Base-by-base conservation (phyloP, 1,140 invertebrate genomes). In the Diploscapter pachys region DNA sequence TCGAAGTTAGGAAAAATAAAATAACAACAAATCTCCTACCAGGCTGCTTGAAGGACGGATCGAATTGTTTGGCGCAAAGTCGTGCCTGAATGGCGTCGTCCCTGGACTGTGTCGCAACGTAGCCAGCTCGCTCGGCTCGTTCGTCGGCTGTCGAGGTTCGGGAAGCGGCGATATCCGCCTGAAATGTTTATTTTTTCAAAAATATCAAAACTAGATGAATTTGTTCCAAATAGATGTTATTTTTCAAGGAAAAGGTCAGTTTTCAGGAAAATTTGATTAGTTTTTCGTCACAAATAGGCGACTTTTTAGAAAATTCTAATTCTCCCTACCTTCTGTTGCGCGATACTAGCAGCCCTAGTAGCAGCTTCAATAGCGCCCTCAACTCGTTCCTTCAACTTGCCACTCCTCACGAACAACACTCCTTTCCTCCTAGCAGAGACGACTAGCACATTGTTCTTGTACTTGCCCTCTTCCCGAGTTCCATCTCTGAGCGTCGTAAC, bases 401-500 rank as follows among this genome's bases (percentile, higher is more conserved):
- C 92, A 59, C 94, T 96, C 81, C 96, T 90, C 86, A 99, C 94
- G 66, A 98, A 90, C 88, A 99, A 97, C 82, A 99, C 89, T 87
- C 97, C 95, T 88, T 94, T 94, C 88, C 96, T 95, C 88, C 97
- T 96, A 82, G 95, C 93, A 79, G 93, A 96, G 11, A 94, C 75
- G 54, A 79, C 72, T 3, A 98, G 90, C 9, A 98, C 92, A 88
- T 99, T 99, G 89, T 98, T 98, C 88, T 98, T 98, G 89, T 99
- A 99, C 89, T 98, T 98, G 69, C 96, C 96, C 85, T 98, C 95
- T 86, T 99, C 96, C 80, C 61, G 55, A 11, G 91, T 92, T 4
- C 95, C 95, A 85, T 99, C 96, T 76, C 93, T 91, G 84, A 98
- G 95, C 3, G 93, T 97, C 0, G 97, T 99, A 3, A 98, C 94